Evolutionary conservation across 2,113 vertebrate genomes (phyloP).

Genomic region (Passer montanus): DNA sequence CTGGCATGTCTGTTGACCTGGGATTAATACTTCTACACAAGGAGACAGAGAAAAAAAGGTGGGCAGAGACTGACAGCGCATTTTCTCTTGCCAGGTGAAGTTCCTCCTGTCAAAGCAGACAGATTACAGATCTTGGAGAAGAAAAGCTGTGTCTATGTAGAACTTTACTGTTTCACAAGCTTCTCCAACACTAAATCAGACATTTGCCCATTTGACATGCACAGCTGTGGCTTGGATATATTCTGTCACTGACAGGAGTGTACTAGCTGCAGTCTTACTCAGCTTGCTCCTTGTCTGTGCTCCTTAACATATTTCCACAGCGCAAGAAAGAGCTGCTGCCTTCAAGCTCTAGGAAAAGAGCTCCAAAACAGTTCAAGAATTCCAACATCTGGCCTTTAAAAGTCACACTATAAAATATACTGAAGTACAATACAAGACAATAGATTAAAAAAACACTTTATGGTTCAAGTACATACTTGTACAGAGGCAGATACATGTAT

Average conservation of each 20-base stretch:
- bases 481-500: not conserved
- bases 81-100: not conserved
- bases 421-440: not conserved
- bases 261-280: not conserved
- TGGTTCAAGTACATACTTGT: not conserved
- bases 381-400: not conserved
- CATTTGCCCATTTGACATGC: not conserved
- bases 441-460: not conserved
- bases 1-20: rapidly evolving
- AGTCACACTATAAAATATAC: not conserved
- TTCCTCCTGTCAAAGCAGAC: not conserved
- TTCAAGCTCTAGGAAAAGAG: not conserved
- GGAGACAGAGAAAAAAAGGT: not conserved
- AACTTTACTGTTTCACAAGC: not conserved
- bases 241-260: not conserved
- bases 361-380: not conserved
- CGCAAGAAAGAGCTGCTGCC: not conserved
- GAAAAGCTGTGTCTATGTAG: not conserved
- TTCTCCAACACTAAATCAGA: not conserved
- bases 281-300: not conserved
- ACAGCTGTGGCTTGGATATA: not conserved
- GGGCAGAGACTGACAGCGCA: not conserved
- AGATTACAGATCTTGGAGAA: not conserved
- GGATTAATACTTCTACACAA: not conserved
- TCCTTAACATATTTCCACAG: not conserved